Conservation (phyloP, 1,140 invertebrate genomes). For the Choristoneura fumiferana region DNA sequence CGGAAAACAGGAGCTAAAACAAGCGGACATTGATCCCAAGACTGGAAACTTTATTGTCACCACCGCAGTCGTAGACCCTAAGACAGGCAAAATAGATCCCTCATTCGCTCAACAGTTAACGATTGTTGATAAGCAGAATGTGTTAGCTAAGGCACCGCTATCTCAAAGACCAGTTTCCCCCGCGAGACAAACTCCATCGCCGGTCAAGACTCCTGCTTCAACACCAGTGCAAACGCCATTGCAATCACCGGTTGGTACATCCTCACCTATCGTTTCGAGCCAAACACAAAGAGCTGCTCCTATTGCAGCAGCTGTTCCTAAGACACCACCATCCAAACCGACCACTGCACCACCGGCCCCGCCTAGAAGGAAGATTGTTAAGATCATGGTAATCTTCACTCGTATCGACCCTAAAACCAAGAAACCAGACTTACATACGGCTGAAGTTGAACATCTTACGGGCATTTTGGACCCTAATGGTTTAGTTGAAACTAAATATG, state of each 20-base stretch:
- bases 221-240: constrained; percentile 52
- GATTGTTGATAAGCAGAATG: constrained; percentile 70
- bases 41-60: constrained; percentile 79
- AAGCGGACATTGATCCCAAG: constrained; percentile 78
- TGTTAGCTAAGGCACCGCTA: constrained; percentile 54
- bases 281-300: constrained; percentile 58
- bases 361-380: constrained; percentile 82
- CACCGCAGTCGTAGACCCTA: constrained; percentile 77
- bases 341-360: constrained; percentile 71
- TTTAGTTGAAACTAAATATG: constrained; percentile 83
- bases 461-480: constrained; percentile 82
- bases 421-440: constrained; percentile 81
- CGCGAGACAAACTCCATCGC: constrained; percentile 51
- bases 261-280: constrained; percentile 48
- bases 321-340: constrained; percentile 51
- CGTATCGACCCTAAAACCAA: constrained; percentile 82
- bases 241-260: constrained; percentile 56
- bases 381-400: constrained; percentile 82
- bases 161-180: constrained; percentile 56
- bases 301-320: constrained; percentile 43
- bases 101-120: constrained; percentile 64
- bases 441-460: constrained; percentile 81
- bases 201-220: constrained; percentile 52
- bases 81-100: constrained; percentile 78
- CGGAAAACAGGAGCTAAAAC: constrained; percentile 79